These are phyloP conservation scores for Gallinago nigripennis DNA, from an alignment of 2,797 vertebrate genomes.

Conservation along the genomic window DNA sequence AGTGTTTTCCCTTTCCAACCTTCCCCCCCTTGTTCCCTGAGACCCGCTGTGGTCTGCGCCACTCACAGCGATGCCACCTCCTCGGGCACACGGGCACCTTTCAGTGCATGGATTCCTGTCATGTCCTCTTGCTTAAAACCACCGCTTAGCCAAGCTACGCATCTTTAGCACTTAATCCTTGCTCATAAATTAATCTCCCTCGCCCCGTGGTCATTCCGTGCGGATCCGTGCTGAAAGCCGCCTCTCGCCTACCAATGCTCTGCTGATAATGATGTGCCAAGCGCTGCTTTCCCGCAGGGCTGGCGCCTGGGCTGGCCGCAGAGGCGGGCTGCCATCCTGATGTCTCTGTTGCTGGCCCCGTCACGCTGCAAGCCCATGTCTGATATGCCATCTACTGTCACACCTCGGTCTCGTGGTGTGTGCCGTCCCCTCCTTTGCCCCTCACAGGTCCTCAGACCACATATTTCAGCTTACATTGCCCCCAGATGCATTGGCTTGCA, in stretches of 20 bases:
- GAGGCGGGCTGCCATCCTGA: neutral
- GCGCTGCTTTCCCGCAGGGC: neutral
- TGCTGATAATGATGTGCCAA: neutral
- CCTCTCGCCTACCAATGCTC: neutral
- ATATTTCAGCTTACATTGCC: neutral
- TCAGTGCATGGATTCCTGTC: slow-evolving; percentile 4
- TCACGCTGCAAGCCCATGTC: neutral
- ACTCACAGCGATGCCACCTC: neutral
- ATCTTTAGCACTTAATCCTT: slow-evolving; percentile 56
- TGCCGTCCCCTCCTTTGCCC: rapidly evolving
- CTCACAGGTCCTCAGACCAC: neutral
- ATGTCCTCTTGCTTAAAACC: slow-evolving; percentile 1
- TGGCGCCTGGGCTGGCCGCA: neutral
- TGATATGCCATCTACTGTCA: neutral
- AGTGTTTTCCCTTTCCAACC: neutral
- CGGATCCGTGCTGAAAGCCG: neutral
- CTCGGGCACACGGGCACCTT: rapidly evolving
- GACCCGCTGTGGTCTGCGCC: rapidly evolving
- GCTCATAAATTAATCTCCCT: slow-evolving; percentile 31
- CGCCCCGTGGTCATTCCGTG: neutral
- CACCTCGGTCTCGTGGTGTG: rapidly evolving
- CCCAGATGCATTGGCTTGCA: neutral
- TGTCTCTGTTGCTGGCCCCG: neutral
- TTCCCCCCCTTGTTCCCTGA: rapidly evolving
- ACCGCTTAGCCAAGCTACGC: slow-evolving; percentile 1